phyloP scores from a whole-genome alignment of 1,140 invertebrate genomes.

The Hyles vespertilio region DNA sequence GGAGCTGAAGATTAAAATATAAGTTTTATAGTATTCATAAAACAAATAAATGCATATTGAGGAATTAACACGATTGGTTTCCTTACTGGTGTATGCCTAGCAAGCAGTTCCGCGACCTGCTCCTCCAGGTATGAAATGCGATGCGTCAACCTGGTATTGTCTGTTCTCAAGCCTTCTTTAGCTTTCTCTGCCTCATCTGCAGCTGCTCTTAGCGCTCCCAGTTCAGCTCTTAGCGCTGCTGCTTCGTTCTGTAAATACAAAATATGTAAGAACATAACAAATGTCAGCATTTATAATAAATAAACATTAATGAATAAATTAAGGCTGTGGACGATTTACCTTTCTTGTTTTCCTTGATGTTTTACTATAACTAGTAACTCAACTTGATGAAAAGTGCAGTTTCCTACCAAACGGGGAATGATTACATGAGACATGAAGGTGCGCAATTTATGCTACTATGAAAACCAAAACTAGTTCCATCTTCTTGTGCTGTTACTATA shows the following conservation, averaged over 20 bases:
- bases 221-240: constrained; percentile 71
- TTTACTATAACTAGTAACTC: no score
- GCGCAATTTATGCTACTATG: no score
- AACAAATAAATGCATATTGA: background rate
- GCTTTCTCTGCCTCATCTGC: constrained; percentile 80
- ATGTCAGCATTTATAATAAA: no score
- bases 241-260: constrained; percentile 44
- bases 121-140: constrained; percentile 93
- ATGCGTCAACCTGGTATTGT: constrained; percentile 90
- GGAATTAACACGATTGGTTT: constrained; percentile 5
- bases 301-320: no score
- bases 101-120: constrained; percentile 84
- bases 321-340: no score
- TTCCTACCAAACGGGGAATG: no score
- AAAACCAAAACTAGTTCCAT: no score
- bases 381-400: no score
- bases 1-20: constrained; percentile 42
- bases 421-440: no score
- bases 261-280: no score
- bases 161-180: constrained; percentile 81
- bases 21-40: background rate
- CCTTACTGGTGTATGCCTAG: constrained; percentile 52
- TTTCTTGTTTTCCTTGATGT: no score
- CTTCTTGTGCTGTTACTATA: no score
- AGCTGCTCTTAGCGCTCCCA: constrained; percentile 74